Evolutionary conservation across 2,113 vertebrate genomes (phyloP), one percentile per base, ranked within the genome.

Genomic region (Cinclus cinclus): DNA sequence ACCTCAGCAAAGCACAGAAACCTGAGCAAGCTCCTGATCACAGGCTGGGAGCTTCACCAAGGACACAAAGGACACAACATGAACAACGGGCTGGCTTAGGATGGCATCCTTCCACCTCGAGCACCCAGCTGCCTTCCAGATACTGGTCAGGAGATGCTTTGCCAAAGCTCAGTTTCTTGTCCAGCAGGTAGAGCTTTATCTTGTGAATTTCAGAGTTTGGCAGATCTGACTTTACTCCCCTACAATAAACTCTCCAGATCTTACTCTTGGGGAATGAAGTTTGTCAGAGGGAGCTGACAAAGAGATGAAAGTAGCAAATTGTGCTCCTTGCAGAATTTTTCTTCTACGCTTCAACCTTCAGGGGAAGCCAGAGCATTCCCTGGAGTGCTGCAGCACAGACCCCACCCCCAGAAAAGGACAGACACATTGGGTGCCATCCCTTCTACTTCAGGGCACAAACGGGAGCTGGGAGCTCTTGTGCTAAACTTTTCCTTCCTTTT

Each of bases 401-500:
- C 41, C 50, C 35, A n/a, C 10, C 8, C n/a, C 9, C 24, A 75
- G 58, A 35, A 44, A 58, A 79, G 42, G 83, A 49, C 25, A 42
- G 55, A 20, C 30, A 30, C 28, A 2, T 8, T 13, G 39, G 62
- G 37, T 53, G n/a, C 71, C 62, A 24, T 24, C 58, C 44, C 41
- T 85, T 81, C 83, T 37, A 13, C 37, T 46, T 28, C 55, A 37
- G 9, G 46, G 46, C 30, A 87, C 23, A 56, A 46, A 46, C 4
- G 5, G 0, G 1, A 75, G 42, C 56, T 31, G 17, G 12, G 28
- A 35, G 22, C 3, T 78, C 64, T 23, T 11, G 8, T 16, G 59
- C 20, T 42, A 41, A 78, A 42, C 42, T 70, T 39, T 46, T 52
- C 69, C 46, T 77, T 41, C n/a, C 47, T 67, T 84, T 55, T 0